Conservation (phyloP, 2,888 invertebrate species). For the Cosmia pyralina region DNA sequence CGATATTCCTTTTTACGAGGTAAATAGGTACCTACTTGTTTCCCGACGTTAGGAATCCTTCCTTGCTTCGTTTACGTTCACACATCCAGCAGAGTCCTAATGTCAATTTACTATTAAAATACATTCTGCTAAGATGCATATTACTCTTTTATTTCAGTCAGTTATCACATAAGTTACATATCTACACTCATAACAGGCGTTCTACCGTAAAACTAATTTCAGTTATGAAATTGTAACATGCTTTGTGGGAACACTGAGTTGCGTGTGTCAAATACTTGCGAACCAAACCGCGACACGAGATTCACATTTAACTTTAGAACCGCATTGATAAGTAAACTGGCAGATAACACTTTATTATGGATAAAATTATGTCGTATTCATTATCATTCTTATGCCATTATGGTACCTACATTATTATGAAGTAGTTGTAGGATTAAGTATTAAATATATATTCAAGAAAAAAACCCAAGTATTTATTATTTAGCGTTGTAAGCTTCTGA, state of each 20-base stretch:
- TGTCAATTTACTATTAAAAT: no score
- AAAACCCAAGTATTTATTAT: neutral
- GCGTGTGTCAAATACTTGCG: conserved; percentile 48
- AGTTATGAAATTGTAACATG: conserved; percentile 27
- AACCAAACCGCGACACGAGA: conserved; percentile 68
- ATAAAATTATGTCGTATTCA: neutral
- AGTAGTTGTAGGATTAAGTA: neutral
- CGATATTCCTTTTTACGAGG: no score
- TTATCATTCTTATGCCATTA: neutral
- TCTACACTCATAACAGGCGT: conserved; percentile 2
- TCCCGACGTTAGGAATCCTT: neutral
- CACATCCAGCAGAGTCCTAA: no score
- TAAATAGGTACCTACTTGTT: no score
- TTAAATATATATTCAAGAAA: neutral
- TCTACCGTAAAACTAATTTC: conserved; percentile 24
- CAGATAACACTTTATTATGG: conserved; percentile 11
- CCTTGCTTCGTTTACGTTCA: neutral
- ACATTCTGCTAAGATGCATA: neutral
- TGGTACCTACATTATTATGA: neutral
- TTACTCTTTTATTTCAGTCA: neutral
- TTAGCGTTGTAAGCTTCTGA: neutral
- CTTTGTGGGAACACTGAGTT: conserved; percentile 21
- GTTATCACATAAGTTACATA: no score
- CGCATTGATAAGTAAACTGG: conserved; percentile 55
- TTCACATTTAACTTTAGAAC: conserved; percentile 72